phyloP scores from a whole-genome alignment of 2,888 invertebrate genomes.

The Osmoderma eremita region DNA sequence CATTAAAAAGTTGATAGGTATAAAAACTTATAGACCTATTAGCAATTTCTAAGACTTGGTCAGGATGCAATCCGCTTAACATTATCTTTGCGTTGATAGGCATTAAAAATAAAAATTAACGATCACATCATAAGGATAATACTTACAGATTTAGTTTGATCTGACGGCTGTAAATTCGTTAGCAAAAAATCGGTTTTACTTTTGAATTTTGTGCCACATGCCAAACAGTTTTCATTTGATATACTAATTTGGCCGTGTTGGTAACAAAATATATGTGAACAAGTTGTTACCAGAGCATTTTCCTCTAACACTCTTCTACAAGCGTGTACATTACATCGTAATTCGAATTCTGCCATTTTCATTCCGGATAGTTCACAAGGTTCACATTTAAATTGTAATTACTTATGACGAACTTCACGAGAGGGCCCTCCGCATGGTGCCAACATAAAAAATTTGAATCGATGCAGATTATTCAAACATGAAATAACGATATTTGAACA shows the following conservation, averaged over 20 bases:
- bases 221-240: slow-evolving; percentile 65
- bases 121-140: not conserved
- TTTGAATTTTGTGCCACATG: slow-evolving; percentile 65
- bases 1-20: slow-evolving; percentile 47
- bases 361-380: not conserved
- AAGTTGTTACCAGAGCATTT: slow-evolving; percentile 68
- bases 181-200: slow-evolving; percentile 68
- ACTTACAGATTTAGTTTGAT: slow-evolving; percentile 68
- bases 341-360: slow-evolving; percentile 38
- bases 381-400: no score
- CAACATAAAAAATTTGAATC: slow-evolving; percentile 1
- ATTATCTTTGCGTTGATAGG: slow-evolving; percentile 42
- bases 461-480: no score
- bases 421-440: no score
- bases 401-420: no score
- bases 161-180: slow-evolving; percentile 66
- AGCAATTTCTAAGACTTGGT: slow-evolving; percentile 68
- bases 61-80: slow-evolving; percentile 66
- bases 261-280: slow-evolving; percentile 68
- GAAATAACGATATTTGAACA: no score
- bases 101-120: slow-evolving; percentile 49
- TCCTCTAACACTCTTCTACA: slow-evolving; percentile 65
- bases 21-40: slow-evolving; percentile 64
- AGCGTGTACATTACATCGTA: slow-evolving; percentile 67
- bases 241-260: slow-evolving; percentile 68